Conservation (phyloP, 2,888 invertebrate genomes). For the Rosalia funebris region DNA sequence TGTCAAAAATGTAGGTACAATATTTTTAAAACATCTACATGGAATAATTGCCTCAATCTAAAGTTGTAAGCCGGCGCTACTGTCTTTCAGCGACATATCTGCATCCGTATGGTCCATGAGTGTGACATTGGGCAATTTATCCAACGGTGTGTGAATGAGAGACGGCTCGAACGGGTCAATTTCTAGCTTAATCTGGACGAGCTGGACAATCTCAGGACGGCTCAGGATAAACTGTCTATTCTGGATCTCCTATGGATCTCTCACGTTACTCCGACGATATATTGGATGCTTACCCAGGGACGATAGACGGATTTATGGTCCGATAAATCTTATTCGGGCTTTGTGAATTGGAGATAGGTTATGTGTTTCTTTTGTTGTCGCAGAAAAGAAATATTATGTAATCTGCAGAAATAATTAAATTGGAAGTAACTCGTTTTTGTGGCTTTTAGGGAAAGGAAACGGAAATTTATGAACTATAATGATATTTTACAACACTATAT, state of each 20-base stretch:
- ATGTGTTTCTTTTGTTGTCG: conserved; percentile 43
- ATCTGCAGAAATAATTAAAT: conserved; percentile 37
- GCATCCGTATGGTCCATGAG: conserved; percentile 14
- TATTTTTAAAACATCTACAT: too few species aligned
- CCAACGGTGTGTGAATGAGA: conserved; percentile 64
- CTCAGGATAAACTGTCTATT: conserved; percentile 48
- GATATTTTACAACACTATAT: too few species aligned
- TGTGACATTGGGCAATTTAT: conserved; percentile 53
- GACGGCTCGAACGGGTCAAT: conserved; percentile 63
- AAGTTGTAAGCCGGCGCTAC: too few species aligned
- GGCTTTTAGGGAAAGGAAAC: too few species aligned
- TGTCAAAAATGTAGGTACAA: too few species aligned
- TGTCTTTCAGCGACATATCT: conserved; percentile 4
- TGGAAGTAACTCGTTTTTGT: conserved; percentile 21
- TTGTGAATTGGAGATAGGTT: conserved; percentile 42
- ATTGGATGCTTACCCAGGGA: conserved; percentile 59
- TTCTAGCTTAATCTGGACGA: conserved; percentile 62
- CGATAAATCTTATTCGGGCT: conserved; percentile 50
- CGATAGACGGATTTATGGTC: conserved; percentile 53
- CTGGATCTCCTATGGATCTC: conserved; percentile 44
- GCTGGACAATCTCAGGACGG: conserved; percentile 60
- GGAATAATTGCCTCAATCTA: too few species aligned
- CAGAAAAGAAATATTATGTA: conserved; percentile 38
- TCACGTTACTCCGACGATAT: conserved; percentile 56
- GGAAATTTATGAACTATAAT: too few species aligned